phyloP scores from a whole-genome alignment of 2,888 invertebrate genomes.

The Dromius quadrimaculatus region DNA sequence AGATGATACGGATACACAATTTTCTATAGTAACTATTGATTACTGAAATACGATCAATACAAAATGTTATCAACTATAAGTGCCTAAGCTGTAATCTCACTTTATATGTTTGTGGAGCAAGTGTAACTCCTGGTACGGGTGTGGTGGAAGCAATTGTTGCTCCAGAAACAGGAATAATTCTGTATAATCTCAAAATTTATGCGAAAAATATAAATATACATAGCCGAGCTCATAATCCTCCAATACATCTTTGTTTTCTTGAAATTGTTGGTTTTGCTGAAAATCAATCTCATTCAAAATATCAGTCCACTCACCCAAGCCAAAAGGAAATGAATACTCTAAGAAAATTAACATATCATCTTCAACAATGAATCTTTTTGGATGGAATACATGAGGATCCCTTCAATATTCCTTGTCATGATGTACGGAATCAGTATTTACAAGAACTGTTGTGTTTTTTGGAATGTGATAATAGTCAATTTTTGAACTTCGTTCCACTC shows the following conservation, averaged over 20 bases:
- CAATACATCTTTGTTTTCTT: constrained; percentile 76
- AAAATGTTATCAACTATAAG: no score
- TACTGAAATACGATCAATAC: no score
- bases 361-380: constrained; percentile 73
- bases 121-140: constrained; percentile 70
- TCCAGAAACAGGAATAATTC: constrained; percentile 65
- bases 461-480: constrained; percentile 69
- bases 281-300: no score
- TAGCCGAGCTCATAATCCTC: constrained; percentile 73
- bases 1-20: no score
- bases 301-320: constrained; percentile 64
- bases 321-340: constrained; percentile 64
- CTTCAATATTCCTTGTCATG: constrained; percentile 71
- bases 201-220: constrained; percentile 74
- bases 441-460: constrained; percentile 63
- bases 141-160: constrained; percentile 64
- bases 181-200: constrained; percentile 71
- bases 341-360: constrained; percentile 60
- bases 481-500: constrained; percentile 69
- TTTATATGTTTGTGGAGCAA: constrained; percentile 71
- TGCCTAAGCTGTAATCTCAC: constrained; percentile 53
- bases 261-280: no score
- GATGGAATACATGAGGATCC: constrained; percentile 74
- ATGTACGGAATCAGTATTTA: constrained; percentile 68
- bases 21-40: no score